Conservation (phyloP, 2,113 vertebrate genomes). For the Ophthalmolycus amberensis region DNA sequence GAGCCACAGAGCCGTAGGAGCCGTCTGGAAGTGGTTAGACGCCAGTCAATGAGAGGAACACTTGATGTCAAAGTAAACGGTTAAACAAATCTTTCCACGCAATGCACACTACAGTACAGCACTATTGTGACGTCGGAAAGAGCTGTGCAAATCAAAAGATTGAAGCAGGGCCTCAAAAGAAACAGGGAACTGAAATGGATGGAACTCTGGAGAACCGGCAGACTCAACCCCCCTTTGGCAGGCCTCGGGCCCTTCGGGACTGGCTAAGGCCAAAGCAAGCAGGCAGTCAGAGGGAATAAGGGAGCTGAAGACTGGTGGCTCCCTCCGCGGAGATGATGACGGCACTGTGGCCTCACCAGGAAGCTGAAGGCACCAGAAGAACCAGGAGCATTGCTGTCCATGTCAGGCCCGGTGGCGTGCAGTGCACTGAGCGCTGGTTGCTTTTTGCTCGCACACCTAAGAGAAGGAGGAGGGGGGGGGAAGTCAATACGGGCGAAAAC, state of each 20-base stretch:
- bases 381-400: conserved; percentile 88
- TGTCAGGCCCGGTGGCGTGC: conserved; percentile 75
- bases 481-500: not conserved
- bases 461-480: not conserved
- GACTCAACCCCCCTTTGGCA: conserved; percentile 63
- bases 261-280: conserved; percentile 73
- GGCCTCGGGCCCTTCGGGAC: conserved; percentile 62
- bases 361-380: conserved; percentile 88
- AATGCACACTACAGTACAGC: conserved; percentile 79
- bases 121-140: conserved; percentile 70
- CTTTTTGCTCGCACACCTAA: conserved; percentile 93
- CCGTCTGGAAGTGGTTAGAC: conserved; percentile 58
- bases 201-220: conserved; percentile 48
- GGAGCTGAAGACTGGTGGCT: conserved; percentile 61
- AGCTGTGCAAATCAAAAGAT: conserved; percentile 55
- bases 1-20: conserved; percentile 56
- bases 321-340: conserved; percentile 48
- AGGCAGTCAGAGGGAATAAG: conserved; percentile 69
- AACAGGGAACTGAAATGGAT: conserved; percentile 43
- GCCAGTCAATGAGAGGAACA: conserved; percentile 60
- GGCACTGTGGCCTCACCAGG: conserved; percentile 86
- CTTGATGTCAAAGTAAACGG: conserved; percentile 57
- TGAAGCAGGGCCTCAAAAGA: conserved; percentile 9
- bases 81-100: conserved; percentile 74
- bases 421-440: conserved; percentile 85